Conservation (phyloP, 2,888 invertebrate genomes). For the Teleiodes luculella region DNA sequence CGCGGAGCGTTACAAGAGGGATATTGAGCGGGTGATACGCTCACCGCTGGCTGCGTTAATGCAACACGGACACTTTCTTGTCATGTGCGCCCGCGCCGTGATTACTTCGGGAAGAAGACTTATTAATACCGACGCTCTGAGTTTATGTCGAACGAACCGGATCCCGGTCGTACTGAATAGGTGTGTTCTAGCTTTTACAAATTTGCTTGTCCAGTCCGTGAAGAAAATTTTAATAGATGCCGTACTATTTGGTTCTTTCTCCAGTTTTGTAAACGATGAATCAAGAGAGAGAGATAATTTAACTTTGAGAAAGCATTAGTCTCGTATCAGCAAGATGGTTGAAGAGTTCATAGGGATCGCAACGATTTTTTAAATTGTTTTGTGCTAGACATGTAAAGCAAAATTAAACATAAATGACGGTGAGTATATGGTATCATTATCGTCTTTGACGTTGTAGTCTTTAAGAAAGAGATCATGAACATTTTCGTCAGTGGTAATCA, state of each 20-base stretch:
- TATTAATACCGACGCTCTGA: conserved; percentile 30
- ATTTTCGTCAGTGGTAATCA: no score
- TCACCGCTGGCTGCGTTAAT: conserved; percentile 48
- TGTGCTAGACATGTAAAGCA: no score
- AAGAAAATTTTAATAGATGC: neutral
- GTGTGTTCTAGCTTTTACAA: neutral
- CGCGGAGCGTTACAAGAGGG: conserved; percentile 59
- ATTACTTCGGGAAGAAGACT: conserved; percentile 45
- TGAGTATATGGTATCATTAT: no score
- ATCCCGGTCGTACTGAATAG: neutral
- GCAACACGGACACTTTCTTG: conserved; percentile 65
- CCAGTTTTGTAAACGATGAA: no score
- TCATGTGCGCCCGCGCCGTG: conserved; percentile 43
- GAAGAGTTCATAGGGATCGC: no score
- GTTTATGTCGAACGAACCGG: conserved; percentile 16
- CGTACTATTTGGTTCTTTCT: neutral
- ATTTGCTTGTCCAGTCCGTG: neutral
- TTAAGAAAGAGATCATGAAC: no score
- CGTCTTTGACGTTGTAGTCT: no score
- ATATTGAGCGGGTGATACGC: conserved; percentile 57
- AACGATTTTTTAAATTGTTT: no score
- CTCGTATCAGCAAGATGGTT: no score
- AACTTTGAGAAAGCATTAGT: no score
- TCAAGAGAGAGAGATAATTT: no score
- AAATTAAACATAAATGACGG: no score